Evolutionary conservation across 2,797 vertebrate species (phyloP).

Genomic region (Enteromius fasciolatus): DNA sequence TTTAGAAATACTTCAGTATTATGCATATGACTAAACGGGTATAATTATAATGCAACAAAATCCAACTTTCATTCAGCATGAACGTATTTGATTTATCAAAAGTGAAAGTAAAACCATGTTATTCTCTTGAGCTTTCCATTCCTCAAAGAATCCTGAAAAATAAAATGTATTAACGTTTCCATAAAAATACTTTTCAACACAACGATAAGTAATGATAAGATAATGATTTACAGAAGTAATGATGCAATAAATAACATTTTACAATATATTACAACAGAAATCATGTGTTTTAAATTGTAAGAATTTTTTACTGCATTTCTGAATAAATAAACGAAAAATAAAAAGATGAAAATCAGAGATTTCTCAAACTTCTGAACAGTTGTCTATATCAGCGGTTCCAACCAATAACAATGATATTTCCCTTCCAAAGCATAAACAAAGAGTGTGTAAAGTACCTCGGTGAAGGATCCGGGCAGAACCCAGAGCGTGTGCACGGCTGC

Average conservation of each 20-base stretch:
- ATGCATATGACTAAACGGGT: not conserved
- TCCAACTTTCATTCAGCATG: not conserved
- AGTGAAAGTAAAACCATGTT: not conserved
- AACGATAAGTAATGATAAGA: not conserved
- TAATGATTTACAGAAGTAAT: not conserved
- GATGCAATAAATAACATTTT: not conserved
- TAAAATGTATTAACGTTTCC: not conserved
- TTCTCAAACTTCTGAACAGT: not conserved
- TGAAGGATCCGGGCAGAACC: conserved; percentile 75
- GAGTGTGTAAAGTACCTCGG: conserved; percentile 65
- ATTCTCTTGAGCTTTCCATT: not conserved
- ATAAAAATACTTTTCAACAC: not conserved
- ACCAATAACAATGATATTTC: not conserved
- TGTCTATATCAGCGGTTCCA: not conserved
- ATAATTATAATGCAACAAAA: not conserved
- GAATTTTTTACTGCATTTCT: not conserved
- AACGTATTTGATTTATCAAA: not conserved
- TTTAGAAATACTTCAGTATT: not conserved
- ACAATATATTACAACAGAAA: not conserved
- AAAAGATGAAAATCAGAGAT: not conserved
- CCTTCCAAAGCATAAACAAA: too few species aligned
- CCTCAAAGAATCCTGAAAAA: not conserved
- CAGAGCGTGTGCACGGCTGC: conserved; percentile 77
- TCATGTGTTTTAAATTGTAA: not conserved
- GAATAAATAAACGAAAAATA: not conserved